Evolutionary conservation across 2,797 vertebrate species (phyloP).

Genomic region (Pagetopsis macropterus): DNA sequence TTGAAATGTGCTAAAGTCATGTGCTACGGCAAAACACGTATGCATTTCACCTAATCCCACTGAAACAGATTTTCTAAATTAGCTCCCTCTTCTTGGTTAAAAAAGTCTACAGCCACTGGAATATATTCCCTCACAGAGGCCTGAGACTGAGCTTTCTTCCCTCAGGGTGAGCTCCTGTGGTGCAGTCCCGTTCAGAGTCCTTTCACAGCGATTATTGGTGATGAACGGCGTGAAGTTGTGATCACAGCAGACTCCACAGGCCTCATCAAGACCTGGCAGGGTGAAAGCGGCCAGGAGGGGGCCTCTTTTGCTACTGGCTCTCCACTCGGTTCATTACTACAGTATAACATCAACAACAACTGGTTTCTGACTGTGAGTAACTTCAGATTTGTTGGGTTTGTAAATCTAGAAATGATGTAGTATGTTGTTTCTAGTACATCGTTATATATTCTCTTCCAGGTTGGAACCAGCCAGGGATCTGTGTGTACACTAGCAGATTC

Average conservation of each 20-base stretch:
- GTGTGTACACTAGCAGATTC: conserved; percentile 69
- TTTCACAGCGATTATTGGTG: conserved; percentile 70
- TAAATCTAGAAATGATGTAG: not conserved
- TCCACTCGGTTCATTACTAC: conserved; percentile 67
- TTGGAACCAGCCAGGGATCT: conserved; percentile 71
- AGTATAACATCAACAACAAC: conserved; percentile 60
- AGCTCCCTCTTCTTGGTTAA: not conserved
- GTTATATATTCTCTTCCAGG: conserved; percentile 53
- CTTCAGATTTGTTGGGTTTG: not conserved
- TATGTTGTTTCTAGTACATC: not conserved
- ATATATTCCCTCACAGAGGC: not conserved
- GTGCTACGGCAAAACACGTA: not conserved
- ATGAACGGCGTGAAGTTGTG: conserved; percentile 67
- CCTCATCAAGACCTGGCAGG: conserved; percentile 79
- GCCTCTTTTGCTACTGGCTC: conserved; percentile 70
- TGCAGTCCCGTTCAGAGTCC: conserved; percentile 80
- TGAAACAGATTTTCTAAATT: not conserved
- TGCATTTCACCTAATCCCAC: not conserved
- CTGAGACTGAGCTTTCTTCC: not conserved
- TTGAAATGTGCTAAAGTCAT: not conserved
- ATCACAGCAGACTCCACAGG: conserved; percentile 77
- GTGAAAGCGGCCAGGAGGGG: conserved; percentile 72
- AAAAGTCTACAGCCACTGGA: not conserved
- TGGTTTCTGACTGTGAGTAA: conserved; percentile 80
- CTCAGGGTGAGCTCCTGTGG: conserved; percentile 81